Conservation (phyloP, 1,140 invertebrate species). For the Archegozetes longisetosus region DNA sequence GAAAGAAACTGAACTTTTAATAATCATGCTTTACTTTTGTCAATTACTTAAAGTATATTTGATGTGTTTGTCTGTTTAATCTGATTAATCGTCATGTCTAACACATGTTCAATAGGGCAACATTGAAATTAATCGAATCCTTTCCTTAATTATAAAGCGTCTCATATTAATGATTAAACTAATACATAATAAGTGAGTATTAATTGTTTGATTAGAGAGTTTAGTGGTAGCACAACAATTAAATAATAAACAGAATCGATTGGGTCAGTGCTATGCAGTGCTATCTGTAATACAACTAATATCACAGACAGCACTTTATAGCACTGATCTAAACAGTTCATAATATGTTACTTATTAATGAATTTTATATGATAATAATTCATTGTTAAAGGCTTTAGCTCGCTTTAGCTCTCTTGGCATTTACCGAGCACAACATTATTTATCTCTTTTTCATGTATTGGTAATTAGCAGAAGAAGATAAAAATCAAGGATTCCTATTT, state of each 20-base stretch:
- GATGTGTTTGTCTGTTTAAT: too few relatives aligned
- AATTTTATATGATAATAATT: background rate
- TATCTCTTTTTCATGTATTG: too few relatives aligned
- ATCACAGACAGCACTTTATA: too few relatives aligned
- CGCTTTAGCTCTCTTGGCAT: background rate
- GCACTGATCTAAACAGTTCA: too few relatives aligned
- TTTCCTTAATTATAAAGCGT: background rate
- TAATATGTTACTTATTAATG: background rate
- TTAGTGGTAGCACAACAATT: background rate
- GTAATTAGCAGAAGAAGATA: background rate
- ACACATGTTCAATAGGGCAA: too few relatives aligned
- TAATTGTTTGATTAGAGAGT: background rate
- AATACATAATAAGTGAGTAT: background rate
- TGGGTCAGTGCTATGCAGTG: too few relatives aligned
- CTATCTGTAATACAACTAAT: too few relatives aligned
- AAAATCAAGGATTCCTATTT: background rate
- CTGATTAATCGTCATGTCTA: too few relatives aligned
- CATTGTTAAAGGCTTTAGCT: background rate
- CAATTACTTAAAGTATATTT: too few relatives aligned
- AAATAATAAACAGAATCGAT: background rate
- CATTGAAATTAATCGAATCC: too few relatives aligned
- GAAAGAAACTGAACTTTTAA: too few relatives aligned
- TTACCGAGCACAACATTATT: background rate
- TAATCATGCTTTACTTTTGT: too few relatives aligned
- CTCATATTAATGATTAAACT: background rate